These are phyloP conservation scores for Rhynchotus rufescens DNA, from an alignment of 2,797 vertebrate species.

Conservation along the genomic window DNA sequence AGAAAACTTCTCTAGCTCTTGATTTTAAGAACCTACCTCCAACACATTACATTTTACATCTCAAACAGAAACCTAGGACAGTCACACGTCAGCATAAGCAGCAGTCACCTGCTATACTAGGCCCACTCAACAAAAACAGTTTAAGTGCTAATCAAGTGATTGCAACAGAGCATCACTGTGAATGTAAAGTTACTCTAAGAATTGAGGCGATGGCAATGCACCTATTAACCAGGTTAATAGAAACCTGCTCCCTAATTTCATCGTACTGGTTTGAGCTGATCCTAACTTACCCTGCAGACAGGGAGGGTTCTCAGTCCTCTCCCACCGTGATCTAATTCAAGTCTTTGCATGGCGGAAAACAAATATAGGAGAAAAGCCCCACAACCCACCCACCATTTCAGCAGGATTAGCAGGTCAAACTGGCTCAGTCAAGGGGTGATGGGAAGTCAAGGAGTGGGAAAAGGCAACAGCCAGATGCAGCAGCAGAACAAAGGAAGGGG, in stretches of 20 bases:
- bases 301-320: neutral
- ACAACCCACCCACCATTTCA: neutral
- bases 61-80: neutral
- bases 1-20: neutral
- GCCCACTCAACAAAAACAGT: neutral
- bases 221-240: constrained; percentile 18
- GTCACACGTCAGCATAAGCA: neutral
- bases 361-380: neutral
- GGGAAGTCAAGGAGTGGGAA: neutral
- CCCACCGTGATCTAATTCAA: neutral
- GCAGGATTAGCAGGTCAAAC: neutral
- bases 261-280: neutral
- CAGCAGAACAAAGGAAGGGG: neutral
- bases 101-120: neutral
- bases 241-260: neutral
- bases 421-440: accelerated
- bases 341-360: neutral
- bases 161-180: neutral
- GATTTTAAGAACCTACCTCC: neutral
- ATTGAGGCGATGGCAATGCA: neutral
- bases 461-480: neutral
- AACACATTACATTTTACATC: neutral
- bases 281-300: neutral
- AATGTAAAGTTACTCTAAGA: neutral
- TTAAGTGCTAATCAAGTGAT: constrained; percentile 13